Base-by-base conservation (phyloP, 2,797 vertebrate species). In the Crenichthys baileyi region DNA sequence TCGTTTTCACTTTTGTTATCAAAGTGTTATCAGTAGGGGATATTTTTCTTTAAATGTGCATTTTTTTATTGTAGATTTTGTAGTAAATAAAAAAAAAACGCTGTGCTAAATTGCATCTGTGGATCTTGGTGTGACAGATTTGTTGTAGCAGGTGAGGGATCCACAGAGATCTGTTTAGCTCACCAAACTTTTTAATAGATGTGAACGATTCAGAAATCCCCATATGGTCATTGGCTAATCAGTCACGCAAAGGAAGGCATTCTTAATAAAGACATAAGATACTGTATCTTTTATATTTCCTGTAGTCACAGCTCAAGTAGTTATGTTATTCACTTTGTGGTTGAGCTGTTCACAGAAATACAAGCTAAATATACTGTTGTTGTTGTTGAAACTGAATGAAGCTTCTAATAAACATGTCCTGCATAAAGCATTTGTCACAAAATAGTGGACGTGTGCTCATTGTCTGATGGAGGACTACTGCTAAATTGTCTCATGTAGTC, bases 401-500 rank as follows among this genome's bases (percentile, higher is more conserved):
- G 22, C 70, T 36, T 29, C 26, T 29, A 53, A 31, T 31, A 51
- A 22, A 8, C 15, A 7, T 55, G 29, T 72, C 51, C 22, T 24
- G 31, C 31, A 55, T 39, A 56, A 73, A 44, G 44, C 55, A 36
- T 11, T 68, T 44, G 1, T 90, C 65, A 86, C 5, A 85, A 72
- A 77, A 80, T 41, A 0, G 1, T 70, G 13, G 26, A 29, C 5
- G 44, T 18, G 0, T 81, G 61, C 36, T 79, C 31, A 13, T 26
- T 7, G 31, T 77, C 79, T 7, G 7, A 58, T 1, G 3, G 15
- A 1, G 83, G 67, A 61, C 85, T 81, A 73, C 70, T 83, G 18
- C 91, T 82, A 5, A 88, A 92, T 79, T 95, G 95, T 70, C 90
- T 82, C 2, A 96, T 24, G 5, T 96, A 96, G 80, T 95, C 90